Conservation (phyloP, 2,888 invertebrate species). For the Xylocampa areola region DNA sequence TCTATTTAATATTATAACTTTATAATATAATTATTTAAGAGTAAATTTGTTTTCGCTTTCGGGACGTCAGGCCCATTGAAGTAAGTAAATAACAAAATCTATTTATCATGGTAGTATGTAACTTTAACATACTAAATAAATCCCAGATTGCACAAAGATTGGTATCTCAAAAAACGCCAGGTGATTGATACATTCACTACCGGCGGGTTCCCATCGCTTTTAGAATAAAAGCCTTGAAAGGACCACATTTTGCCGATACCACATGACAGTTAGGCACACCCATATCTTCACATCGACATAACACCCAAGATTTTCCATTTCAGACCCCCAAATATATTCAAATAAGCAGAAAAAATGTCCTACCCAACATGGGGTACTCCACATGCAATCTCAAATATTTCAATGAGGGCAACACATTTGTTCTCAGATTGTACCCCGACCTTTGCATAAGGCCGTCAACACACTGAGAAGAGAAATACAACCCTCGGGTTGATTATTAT, state of each 20-base stretch:
- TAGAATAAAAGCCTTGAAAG: background rate
- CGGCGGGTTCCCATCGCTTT: conserved; percentile 7
- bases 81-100: no score
- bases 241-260: conserved; percentile 14
- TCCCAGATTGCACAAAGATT: background rate
- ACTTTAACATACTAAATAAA: no score
- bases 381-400: conserved; percentile 40
- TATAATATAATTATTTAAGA: no score
- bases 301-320: conserved; percentile 15
- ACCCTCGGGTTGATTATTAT: no score
- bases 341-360: conserved; percentile 37
- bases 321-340: conserved; percentile 32
- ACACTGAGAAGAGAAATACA: no score
- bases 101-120: no score
- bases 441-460: conserved; percentile 51
- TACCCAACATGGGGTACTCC: conserved; percentile 13
- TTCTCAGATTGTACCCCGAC: conserved; percentile 22
- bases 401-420: conserved; percentile 35
- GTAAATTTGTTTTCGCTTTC: no score
- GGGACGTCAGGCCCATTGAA: no score
- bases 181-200: conserved; percentile 10
- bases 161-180: background rate
- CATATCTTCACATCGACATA: conserved; percentile 2
- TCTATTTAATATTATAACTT: no score
- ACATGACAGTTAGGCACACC: conserved; percentile 6